These are phyloP conservation scores for Drosophila sordidula DNA, from an alignment of 2,888 invertebrate species.

Conservation along the genomic window DNA sequence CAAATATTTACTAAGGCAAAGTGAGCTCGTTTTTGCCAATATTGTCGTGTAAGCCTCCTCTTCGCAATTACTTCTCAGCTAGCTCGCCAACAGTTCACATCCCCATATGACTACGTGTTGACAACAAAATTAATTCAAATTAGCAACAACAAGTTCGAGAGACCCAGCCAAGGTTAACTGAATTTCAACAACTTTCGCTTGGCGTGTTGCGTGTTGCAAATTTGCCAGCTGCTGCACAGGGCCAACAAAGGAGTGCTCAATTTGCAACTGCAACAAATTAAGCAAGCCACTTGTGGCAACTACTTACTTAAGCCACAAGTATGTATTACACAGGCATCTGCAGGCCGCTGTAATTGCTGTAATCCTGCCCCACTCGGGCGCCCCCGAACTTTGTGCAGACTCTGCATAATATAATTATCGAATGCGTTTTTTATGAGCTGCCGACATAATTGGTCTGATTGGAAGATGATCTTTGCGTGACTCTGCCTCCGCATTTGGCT, in stretches of 20 bases:
- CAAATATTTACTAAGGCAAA: too few species aligned
- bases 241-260: constrained; percentile 51
- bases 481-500: constrained; percentile 29
- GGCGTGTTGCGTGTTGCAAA: constrained; percentile 68
- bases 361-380: constrained; percentile 22
- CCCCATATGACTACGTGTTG: constrained; percentile 72
- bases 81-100: constrained; percentile 67
- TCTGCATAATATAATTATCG: constrained; percentile 64
- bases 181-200: constrained; percentile 75
- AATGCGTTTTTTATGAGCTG: constrained; percentile 69
- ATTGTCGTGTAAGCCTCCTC: constrained; percentile 3
- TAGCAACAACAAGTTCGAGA: constrained; percentile 49
- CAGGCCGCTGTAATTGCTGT: constrained; percentile 19
- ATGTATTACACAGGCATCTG: constrained; percentile 9
- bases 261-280: constrained; percentile 47
- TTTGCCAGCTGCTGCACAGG: constrained; percentile 34
- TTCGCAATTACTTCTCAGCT: constrained; percentile 12
- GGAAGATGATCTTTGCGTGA: constrained; percentile 63
- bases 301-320: constrained; percentile 44
- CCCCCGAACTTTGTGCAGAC: constrained; percentile 6
- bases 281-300: constrained; percentile 56
- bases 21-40: constrained; percentile 9
- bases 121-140: constrained; percentile 79
- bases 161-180: constrained; percentile 54
- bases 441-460: constrained; percentile 70